A percentile compares a stretch with the other conserved stretches of the same genome.
Conservation (phyloP, 2,113 vertebrate species). For the Procapra przewalskii region DNA sequence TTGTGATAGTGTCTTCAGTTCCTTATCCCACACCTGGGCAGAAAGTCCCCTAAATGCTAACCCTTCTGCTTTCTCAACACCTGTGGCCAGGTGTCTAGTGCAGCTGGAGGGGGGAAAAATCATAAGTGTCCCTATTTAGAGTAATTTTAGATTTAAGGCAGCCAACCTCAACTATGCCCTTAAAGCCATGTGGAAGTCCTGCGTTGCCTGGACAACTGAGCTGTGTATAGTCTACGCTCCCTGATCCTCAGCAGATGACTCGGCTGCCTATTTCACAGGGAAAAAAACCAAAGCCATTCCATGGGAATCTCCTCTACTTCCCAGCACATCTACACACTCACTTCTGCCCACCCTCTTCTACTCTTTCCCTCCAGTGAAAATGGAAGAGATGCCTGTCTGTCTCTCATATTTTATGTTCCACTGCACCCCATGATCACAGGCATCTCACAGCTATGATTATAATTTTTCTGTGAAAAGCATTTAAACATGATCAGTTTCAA, state of each 20-base stretch:
- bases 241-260: neutral
- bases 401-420: neutral
- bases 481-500: neutral
- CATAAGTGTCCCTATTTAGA: neutral
- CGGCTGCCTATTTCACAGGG: neutral
- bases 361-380: neutral
- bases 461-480: neutral
- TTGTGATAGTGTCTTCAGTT: neutral
- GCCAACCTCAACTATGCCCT: neutral
- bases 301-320: neutral
- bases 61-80: neutral
- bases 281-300: neutral
- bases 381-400: neutral
- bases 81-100: neutral
- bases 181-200: neutral
- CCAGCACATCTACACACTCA: neutral
- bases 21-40: neutral
- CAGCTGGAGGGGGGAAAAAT: neutral
- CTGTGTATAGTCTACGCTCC: neutral
- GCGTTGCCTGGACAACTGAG: neutral
- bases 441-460: neutral
- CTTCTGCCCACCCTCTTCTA: neutral
- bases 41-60: neutral
- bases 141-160: conserved; percentile 8
- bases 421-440: neutral